These are phyloP conservation scores for Helicoverpa assulta DNA, from an alignment of 2,888 invertebrate species.

Conservation along the genomic window DNA sequence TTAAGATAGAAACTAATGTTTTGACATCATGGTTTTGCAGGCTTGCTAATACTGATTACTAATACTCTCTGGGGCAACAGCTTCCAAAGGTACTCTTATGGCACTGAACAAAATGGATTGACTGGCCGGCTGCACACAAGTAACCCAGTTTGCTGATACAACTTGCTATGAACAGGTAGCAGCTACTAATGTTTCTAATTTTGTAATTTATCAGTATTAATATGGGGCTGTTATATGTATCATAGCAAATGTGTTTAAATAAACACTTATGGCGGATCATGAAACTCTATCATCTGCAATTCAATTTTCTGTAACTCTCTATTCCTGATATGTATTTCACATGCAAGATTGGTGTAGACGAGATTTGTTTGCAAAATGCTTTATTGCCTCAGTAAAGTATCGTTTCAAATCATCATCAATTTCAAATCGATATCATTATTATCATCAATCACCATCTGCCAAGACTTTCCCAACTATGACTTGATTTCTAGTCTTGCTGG, in stretches of 20 bases:
- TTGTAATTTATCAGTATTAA: neutral
- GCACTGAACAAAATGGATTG: conserved; percentile 46
- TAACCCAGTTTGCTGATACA: conserved; percentile 43
- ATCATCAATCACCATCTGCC: no score
- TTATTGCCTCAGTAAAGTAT: no score
- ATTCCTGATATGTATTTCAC: no score
- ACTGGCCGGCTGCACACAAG: conserved; percentile 45
- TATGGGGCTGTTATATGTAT: no score
- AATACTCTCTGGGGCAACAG: conserved; percentile 7
- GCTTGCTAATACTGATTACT: conserved; percentile 4
- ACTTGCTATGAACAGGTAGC: conserved; percentile 11
- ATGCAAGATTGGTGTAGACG: no score
- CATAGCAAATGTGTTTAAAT: no score
- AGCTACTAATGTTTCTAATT: conserved; percentile 24
- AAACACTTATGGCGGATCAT: no score
- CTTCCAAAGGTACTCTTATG: conserved; percentile 22
- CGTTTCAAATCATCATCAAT: no score
- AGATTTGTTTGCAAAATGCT: no score
- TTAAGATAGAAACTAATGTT: neutral
- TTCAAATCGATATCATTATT: no score
- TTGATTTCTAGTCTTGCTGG: neutral
- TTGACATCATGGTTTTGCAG: neutral
- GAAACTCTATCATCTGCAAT: no score
- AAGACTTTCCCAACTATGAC: neutral
- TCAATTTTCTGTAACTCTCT: no score